Evolutionary conservation across 2,113 vertebrate genomes (phyloP).

Genomic region (Harpagus bidentatus): DNA sequence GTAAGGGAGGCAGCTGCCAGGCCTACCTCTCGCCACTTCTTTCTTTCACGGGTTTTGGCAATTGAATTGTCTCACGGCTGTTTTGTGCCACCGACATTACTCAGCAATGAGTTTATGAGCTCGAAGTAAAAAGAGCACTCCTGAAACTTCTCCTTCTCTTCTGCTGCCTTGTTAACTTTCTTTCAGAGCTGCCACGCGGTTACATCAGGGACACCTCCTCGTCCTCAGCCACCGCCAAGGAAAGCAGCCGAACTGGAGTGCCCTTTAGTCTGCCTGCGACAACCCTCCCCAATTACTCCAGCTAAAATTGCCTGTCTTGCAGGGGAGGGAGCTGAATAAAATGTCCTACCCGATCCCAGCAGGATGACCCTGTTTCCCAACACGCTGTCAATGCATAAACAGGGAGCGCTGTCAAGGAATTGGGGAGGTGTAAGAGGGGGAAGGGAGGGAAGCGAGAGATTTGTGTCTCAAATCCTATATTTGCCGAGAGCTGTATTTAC

Average conservation of each 20-base stretch:
- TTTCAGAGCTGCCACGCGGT: slow-evolving; percentile 42
- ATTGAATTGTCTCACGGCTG: slow-evolving; percentile 58
- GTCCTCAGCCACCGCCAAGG: neutral
- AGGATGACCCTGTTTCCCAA: neutral
- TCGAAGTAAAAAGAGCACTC: slow-evolving; percentile 8
- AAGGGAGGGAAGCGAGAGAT: neutral
- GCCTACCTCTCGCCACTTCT: slow-evolving; percentile 27
- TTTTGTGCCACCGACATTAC: neutral
- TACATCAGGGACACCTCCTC: slow-evolving; percentile 20
- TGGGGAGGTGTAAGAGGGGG: neutral
- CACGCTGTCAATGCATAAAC: neutral
- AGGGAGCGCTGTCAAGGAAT: neutral
- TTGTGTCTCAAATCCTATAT: neutral
- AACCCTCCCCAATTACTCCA: slow-evolving; percentile 22
- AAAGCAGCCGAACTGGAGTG: slow-evolving; percentile 2
- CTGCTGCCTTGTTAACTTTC: neutral
- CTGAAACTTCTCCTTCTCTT: neutral
- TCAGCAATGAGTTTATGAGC: neutral
- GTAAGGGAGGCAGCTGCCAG: slow-evolving; percentile 52
- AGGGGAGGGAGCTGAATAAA: neutral
- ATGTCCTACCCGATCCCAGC: neutral
- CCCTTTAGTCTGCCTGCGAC: slow-evolving; percentile 4
- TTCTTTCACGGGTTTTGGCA: slow-evolving; percentile 42
- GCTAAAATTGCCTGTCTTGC: neutral
- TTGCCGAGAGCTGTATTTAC: neutral